Percentiles rank a stretch among this genome's conserved stretches.
These are phyloP conservation scores for Arctia plantaginis DNA, from an alignment of 2,888 invertebrate species.

Conservation along the genomic window DNA sequence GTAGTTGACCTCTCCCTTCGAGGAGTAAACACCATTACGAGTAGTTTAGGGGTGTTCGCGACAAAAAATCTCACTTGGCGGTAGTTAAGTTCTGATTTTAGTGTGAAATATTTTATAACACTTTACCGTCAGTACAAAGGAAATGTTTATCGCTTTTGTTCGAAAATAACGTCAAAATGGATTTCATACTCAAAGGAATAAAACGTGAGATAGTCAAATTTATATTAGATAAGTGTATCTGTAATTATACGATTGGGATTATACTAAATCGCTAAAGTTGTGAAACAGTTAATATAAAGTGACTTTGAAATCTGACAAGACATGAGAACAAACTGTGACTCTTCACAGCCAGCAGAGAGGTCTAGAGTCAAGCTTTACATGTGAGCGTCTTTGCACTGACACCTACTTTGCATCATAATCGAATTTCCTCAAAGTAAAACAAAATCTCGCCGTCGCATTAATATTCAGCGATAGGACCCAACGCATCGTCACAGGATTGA, in stretches of 20 bases:
- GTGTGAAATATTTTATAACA: conserved; percentile 19
- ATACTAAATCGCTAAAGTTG: not conserved
- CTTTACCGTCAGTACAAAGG: conserved; percentile 7
- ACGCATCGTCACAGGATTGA: conserved; percentile 83
- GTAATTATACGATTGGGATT: conserved; percentile 20
- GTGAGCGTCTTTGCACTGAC: conserved; percentile 53
- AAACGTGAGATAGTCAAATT: conserved; percentile 44
- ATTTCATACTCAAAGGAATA: conserved; percentile 56
- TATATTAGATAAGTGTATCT: conserved; percentile 24
- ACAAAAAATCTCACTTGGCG: conserved; percentile 66
- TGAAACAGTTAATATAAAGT: conserved; percentile 7
- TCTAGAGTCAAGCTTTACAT: conserved; percentile 12
- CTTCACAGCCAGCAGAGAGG: not conserved
- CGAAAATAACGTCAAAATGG: conserved; percentile 33
- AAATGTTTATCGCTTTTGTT: not conserved
- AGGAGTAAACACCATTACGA: conserved; percentile 80
- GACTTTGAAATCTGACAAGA: conserved; percentile 21
- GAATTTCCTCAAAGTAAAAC: conserved; percentile 85
- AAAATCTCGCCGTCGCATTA: conserved; percentile 84
- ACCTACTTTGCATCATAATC: conserved; percentile 85
- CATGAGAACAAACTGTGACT: not conserved
- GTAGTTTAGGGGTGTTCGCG: conserved; percentile 69
- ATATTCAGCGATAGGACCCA: conserved; percentile 85
- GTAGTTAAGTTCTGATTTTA: conserved; percentile 46
- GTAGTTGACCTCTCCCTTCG: conserved; percentile 82